phyloP scores from a whole-genome alignment of 2,113 vertebrate species.

The Notechis scutatus region DNA sequence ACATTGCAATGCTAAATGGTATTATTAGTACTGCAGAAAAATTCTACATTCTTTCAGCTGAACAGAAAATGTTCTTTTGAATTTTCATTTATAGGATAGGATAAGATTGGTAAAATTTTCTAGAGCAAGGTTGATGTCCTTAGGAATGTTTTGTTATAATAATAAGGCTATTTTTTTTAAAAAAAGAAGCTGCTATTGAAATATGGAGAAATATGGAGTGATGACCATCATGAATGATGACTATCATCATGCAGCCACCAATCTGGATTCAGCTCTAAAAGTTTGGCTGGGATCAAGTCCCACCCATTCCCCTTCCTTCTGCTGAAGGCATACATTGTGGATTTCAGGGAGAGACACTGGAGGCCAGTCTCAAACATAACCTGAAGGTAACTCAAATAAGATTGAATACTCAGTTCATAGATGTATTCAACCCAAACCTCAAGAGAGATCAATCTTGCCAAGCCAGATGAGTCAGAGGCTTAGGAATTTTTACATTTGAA shows the following conservation, averaged over 20 bases:
- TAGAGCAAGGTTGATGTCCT: neutral
- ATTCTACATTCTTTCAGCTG: neutral
- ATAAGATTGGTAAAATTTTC: neutral
- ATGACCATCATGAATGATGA: neutral
- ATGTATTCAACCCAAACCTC: neutral
- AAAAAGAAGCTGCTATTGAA: neutral
- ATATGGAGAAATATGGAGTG: neutral
- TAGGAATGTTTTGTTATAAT: neutral
- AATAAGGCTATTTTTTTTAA: neutral
- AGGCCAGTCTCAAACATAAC: neutral
- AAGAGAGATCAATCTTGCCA: neutral
- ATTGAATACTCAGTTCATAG: neutral
- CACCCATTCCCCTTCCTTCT: neutral
- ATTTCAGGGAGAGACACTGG: neutral
- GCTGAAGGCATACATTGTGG: neutral
- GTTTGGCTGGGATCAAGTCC: neutral
- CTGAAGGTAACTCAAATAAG: neutral
- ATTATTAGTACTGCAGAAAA: neutral
- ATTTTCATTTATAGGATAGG: neutral
- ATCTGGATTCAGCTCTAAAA: neutral
- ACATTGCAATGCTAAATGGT: neutral
- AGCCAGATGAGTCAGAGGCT: neutral
- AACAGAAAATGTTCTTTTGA: neutral
- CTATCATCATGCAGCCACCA: neutral
- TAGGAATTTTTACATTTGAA: neutral